phyloP scores from a whole-genome alignment of 1,140 invertebrate species.

The Pogonognathellus flavescens region DNA sequence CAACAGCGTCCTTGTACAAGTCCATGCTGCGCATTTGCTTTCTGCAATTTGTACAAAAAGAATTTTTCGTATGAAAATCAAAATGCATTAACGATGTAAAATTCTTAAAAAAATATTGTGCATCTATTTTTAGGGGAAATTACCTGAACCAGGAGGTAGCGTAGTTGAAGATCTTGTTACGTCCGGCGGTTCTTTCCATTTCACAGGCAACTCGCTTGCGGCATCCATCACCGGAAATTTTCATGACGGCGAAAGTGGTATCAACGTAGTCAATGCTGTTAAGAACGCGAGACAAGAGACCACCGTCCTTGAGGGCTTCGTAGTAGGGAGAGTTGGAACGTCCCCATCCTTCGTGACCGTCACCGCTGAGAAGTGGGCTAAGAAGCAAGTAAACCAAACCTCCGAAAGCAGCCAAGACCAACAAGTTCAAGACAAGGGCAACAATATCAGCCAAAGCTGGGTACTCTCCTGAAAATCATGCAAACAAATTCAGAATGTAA shows the following conservation, averaged over 20 bases:
- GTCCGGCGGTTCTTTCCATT: slow-evolving; percentile 66
- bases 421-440: slow-evolving; percentile 66
- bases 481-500: not conserved
- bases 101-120: no score
- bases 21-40: slow-evolving; percentile 67
- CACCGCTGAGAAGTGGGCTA: slow-evolving; percentile 65
- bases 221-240: slow-evolving; percentile 67
- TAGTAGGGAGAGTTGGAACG: slow-evolving; percentile 65
- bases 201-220: slow-evolving; percentile 66
- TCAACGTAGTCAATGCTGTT: slow-evolving; percentile 67
- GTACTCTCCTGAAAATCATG: slow-evolving; percentile 62
- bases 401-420: slow-evolving; percentile 67
- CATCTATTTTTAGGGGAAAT: no score
- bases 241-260: slow-evolving; percentile 67
- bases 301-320: slow-evolving; percentile 67
- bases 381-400: slow-evolving; percentile 66
- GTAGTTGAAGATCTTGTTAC: slow-evolving; percentile 67
- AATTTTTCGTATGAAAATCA: not conserved
- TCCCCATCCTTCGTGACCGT: slow-evolving; percentile 66
- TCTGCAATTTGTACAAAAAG: slow-evolving; percentile 46
- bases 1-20: slow-evolving; percentile 67
- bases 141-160: slow-evolving; percentile 67
- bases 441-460: slow-evolving; percentile 67
- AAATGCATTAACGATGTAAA: no score
- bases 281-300: slow-evolving; percentile 65